Base-by-base conservation (phyloP, 2,113 vertebrate genomes). In the Tenrec ecaudatus region DNA sequence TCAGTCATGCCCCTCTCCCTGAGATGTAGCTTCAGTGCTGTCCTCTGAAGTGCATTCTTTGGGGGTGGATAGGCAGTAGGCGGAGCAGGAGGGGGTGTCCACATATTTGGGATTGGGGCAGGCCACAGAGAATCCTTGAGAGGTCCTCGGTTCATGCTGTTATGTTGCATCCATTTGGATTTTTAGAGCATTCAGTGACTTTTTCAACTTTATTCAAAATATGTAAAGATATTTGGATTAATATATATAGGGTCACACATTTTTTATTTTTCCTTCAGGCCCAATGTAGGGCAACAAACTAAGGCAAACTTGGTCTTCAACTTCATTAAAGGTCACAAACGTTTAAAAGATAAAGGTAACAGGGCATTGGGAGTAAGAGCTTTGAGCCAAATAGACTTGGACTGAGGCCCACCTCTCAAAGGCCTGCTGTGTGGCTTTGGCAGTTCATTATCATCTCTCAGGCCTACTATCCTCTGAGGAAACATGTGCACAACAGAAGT, bases 191-290 rank as follows among this genome's bases (percentile, higher is more conserved):
- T 69, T 36, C 62, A 78, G n/a, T 53, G 71, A 88, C 6, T 77
- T 84, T 73, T 79, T 31, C 53, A 17, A 73, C 8, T n/a, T 88
- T 66, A 58, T 82, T 82, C 58, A 69, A 60, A 82, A 47, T 73
- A 82, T 15, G 47, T 31, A 4, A 83, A 66, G 82, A 20, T 64
- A 71, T 57, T 82, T 58, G 90, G 68, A 29, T 40, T 60, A 43
- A 29, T 58, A 0, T 16, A 1, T 75, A 27, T 79, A 27, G 8
- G 25, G 25, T 11, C 29, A 36, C 25, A 84, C 4, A 22, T 36
- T 60, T 82, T 77, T 83, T 33, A 47, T 76, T 69, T 60, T n/a
- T 25, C 82, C 43, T 81, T 43, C 68, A 73, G 75, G 40, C 73
- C 53, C 40, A 69, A 0, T 25, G 31, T 1, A 57, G 40, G 33